Evolutionary conservation across 2,797 vertebrate species (phyloP).

Genomic region (Sphenodon punctatus): DNA sequence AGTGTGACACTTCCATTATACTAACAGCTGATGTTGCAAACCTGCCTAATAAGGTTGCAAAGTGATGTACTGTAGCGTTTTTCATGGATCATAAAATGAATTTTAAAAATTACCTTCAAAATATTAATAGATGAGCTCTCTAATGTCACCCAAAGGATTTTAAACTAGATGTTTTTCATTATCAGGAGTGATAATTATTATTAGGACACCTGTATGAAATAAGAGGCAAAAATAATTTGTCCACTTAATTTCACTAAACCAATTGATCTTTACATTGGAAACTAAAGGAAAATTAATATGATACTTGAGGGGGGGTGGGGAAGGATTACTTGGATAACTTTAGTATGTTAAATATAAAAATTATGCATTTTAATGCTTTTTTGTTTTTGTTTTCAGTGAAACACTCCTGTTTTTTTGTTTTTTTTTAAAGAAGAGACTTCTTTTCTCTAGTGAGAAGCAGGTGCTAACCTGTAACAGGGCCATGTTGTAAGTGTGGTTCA

Average conservation of each 20-base stretch:
- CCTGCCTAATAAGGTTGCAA: background rate
- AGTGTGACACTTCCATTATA: conserved; percentile 40
- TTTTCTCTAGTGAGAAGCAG: too few species aligned
- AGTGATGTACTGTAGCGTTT: background rate
- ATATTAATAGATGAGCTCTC: background rate
- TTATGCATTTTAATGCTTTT: background rate
- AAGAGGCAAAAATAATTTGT: background rate
- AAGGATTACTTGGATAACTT: background rate
- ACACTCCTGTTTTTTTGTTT: too few species aligned
- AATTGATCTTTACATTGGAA: background rate
- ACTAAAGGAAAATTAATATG: background rate
- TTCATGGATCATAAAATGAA: background rate
- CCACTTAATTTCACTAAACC: background rate
- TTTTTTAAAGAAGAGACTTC: too few species aligned
- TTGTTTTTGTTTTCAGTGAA: background rate
- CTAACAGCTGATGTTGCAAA: conserved; percentile 45
- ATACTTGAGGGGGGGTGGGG: too few species aligned
- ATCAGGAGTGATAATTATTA: background rate
- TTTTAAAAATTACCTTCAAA: background rate
- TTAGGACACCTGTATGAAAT: background rate
- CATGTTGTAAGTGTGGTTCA: too few species aligned
- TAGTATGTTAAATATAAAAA: background rate
- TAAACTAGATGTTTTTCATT: background rate
- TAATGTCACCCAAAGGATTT: background rate
- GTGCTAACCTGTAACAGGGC: too few species aligned